Conservation (phyloP, 1,140 invertebrate species). For the Philopotamus ludificatus region DNA sequence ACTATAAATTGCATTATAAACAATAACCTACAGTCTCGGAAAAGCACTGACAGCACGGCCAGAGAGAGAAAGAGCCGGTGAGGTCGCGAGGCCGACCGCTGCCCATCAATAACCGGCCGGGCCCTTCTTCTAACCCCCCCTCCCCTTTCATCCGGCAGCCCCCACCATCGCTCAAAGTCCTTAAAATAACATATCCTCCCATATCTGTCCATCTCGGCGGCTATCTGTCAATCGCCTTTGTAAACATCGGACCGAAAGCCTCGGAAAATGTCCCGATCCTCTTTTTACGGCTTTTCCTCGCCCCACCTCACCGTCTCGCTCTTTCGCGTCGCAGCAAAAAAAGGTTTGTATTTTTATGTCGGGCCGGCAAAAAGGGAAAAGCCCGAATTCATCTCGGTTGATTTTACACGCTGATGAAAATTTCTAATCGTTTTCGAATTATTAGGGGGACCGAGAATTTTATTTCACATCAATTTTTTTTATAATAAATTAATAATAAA, state of each 20-base stretch:
- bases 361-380: background rate
- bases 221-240: conserved; percentile 32
- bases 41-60: conserved; percentile 4
- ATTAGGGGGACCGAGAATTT: background rate
- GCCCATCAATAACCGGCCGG: conserved; percentile 32
- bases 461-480: background rate
- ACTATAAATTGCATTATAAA: too few relatives aligned
- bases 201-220: conserved; percentile 29
- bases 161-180: conserved; percentile 28
- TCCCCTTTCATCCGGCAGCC: background rate
- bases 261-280: conserved; percentile 6
- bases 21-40: too few relatives aligned
- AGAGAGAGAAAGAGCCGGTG: conserved; percentile 29
- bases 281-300: conserved; percentile 4
- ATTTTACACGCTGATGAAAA: background rate
- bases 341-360: conserved; percentile 10
- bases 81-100: conserved; percentile 27
- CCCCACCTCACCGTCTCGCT: too few relatives aligned
- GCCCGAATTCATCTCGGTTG: background rate
- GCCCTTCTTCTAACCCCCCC: background rate
- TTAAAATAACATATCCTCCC: conserved; percentile 32
- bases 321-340: background rate
- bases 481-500: too few relatives aligned
- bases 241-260: conserved; percentile 21
- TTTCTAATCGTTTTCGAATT: background rate